Conservation (phyloP, 2,888 invertebrate species). For the Melieria crassipennis region DNA sequence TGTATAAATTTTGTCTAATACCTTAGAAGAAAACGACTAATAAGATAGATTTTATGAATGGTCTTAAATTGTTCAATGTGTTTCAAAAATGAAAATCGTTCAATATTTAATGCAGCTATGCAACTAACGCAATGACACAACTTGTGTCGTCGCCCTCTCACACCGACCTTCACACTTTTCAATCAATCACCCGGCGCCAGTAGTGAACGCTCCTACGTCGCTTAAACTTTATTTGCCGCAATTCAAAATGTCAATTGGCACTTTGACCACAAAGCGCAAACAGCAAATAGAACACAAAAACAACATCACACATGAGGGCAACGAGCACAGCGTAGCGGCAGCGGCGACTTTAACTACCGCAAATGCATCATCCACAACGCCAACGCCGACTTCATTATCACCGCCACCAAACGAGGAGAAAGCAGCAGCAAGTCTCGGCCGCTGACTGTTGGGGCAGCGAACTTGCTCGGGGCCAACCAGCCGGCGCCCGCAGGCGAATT, state of each 20-base stretch:
- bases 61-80: no score
- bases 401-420: neutral
- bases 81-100: no score
- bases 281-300: neutral
- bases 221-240: slow-evolving; percentile 1
- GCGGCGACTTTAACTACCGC: neutral
- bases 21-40: no score
- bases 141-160: no score
- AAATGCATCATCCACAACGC: neutral
- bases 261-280: slow-evolving; percentile 18
- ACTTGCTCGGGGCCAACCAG: neutral
- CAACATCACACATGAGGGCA: neutral
- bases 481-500: neutral
- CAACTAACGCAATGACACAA: no score
- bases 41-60: no score
- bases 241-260: slow-evolving; percentile 11
- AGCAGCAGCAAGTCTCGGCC: neutral
- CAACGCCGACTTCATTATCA: neutral
- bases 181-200: no score
- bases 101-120: no score
- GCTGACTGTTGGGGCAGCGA: neutral
- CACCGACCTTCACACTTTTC: no score
- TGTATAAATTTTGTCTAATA: no score
- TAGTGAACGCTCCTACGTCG: neutral
- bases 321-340: slow-evolving; percentile 1